Evolutionary conservation across 2,797 vertebrate species (phyloP).

Genomic region (Microctenopoma lineatum): DNA sequence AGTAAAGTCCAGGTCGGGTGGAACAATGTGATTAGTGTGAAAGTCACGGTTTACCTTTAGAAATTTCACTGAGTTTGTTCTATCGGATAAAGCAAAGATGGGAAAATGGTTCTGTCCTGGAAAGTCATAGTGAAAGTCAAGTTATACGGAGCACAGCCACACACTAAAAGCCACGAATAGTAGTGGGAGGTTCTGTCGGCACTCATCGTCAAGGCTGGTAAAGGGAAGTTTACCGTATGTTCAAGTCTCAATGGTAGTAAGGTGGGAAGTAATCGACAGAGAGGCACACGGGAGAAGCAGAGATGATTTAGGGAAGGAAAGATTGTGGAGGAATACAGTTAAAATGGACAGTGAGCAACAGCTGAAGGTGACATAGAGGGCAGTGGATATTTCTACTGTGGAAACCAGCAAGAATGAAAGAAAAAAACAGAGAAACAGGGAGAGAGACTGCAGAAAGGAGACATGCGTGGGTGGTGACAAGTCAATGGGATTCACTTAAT

Average conservation of each 20-base stretch:
- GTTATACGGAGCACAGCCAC: not conserved
- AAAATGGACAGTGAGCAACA: conserved; percentile 25
- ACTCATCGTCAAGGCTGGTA: not conserved
- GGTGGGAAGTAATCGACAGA: not conserved
- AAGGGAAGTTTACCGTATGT: not conserved
- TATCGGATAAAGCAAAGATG: not conserved
- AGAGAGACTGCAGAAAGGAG: conserved; percentile 1
- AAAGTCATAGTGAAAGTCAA: not conserved
- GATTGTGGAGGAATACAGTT: conserved; percentile 6
- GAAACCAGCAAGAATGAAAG: conserved; percentile 29
- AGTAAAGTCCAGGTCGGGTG: too few species aligned
- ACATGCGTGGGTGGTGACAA: conserved; percentile 4
- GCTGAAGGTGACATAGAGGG: not conserved
- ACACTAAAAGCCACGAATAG: not conserved
- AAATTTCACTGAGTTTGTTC: not conserved
- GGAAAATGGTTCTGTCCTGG: not conserved
- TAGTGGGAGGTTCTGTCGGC: not conserved
- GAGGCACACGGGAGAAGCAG: conserved; percentile 3
- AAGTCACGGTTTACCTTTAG: too few species aligned
- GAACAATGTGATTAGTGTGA: too few species aligned
- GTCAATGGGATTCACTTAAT: conserved; percentile 20
- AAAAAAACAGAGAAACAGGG: conserved; percentile 1
- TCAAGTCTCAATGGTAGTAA: not conserved
- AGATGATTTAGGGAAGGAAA: conserved; percentile 4
- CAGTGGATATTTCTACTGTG: conserved; percentile 29